phyloP scores from a whole-genome alignment of 2,888 invertebrate genomes.

The Rhabditoides inermis region DNA sequence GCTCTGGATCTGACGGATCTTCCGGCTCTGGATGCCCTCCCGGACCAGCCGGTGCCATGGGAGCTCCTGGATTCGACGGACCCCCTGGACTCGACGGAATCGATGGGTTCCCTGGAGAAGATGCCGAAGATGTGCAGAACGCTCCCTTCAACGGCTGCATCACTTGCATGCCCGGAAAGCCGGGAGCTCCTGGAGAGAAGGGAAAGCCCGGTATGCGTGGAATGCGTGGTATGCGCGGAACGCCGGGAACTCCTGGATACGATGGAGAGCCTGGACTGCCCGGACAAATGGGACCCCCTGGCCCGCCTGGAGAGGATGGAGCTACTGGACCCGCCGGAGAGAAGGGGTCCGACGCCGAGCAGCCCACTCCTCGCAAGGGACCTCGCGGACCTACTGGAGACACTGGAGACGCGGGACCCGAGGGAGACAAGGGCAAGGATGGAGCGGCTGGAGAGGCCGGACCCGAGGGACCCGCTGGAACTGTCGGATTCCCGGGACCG shows the following conservation, averaged over 20 bases:
- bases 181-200: slow-evolving; percentile 24
- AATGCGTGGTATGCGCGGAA: slow-evolving; percentile 28
- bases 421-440: too few species aligned
- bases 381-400: slow-evolving; percentile 18
- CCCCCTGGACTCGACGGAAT: slow-evolving; percentile 25
- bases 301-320: slow-evolving; percentile 11
- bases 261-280: slow-evolving; percentile 14
- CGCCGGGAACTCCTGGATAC: slow-evolving; percentile 13
- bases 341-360: slow-evolving; percentile 15
- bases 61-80: slow-evolving; percentile 27
- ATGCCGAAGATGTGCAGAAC: slow-evolving; percentile 28
- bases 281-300: slow-evolving; percentile 16
- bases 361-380: too few species aligned
- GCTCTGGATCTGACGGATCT: background rate
- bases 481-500: slow-evolving; percentile 3
- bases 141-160: slow-evolving; percentile 33
- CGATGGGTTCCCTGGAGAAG: slow-evolving; percentile 22
- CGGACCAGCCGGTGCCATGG: slow-evolving; percentile 31
- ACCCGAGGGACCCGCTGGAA: too few species aligned
- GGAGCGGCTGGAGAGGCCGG: too few species aligned
- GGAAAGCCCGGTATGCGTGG: slow-evolving; percentile 15
- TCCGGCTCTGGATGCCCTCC: slow-evolving; percentile 36
- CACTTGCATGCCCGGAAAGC: slow-evolving; percentile 31
- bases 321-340: slow-evolving; percentile 14
- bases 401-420: slow-evolving; percentile 3